Conservation (phyloP, 2,113 vertebrate genomes). For the Myrmecophaga tridactyla region DNA sequence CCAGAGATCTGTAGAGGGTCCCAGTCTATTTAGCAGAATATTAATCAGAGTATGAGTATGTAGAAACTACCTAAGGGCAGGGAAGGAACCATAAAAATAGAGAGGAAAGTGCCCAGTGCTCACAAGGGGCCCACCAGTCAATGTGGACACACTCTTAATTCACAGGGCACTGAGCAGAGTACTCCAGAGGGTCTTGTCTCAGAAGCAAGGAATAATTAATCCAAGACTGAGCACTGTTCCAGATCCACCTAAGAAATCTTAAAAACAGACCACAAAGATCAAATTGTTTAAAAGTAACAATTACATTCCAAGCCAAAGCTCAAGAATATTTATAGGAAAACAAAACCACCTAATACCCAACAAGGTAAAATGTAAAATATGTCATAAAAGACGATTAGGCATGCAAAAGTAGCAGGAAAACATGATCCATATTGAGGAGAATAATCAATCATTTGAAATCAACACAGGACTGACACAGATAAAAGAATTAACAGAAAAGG, state of each 20-base stretch:
- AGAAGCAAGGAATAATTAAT: not conserved
- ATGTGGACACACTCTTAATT: not conserved
- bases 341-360: not conserved
- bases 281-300: not conserved
- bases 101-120: too few relatives aligned
- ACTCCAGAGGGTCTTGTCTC: not conserved
- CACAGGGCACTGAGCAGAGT: not conserved
- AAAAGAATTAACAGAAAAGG: not conserved
- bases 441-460: not conserved
- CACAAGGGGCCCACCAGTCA: not conserved
- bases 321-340: not conserved
- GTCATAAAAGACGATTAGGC: not conserved
- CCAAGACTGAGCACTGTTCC: not conserved
- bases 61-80: too few relatives aligned
- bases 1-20: too few relatives aligned
- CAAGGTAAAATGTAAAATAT: not conserved
- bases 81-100: too few relatives aligned
- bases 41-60: too few relatives aligned
- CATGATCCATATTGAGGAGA: not conserved
- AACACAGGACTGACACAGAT: not conserved
- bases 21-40: too few relatives aligned
- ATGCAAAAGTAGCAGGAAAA: not conserved
- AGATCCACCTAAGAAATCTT: not conserved
- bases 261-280: not conserved
- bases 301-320: not conserved